Evolutionary conservation across 92 coral and sea anemone species (phyloP), one percentile per base, ranked within the genome.

Genomic region (Micromussa lordhowensis): DNA sequence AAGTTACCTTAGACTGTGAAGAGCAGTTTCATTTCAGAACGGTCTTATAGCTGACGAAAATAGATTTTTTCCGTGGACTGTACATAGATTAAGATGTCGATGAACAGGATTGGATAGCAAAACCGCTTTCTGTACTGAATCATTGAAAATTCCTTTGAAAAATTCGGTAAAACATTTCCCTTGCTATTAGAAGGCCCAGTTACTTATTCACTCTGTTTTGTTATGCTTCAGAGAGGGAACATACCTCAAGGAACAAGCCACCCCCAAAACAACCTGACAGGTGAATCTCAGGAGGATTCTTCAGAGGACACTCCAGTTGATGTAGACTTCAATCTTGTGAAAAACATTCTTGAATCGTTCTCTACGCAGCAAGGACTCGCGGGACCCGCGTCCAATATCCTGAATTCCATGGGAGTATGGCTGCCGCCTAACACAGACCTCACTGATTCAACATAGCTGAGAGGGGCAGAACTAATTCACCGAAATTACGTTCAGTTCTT

Each of bases 311-410:
- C 86, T 18, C 98, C 99, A 29, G 97, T 97, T 32, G 95, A 97
- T 87, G 95, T 97, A 77, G 99, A 97, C 91, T 92, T 97, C 69
- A 97, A 97, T 84, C 90, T 97, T 77, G 98, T 97, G 30, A 94
- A 93, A 85, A 97, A 97, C 84, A 84, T 97, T 80, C 73, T 97
- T 81, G 98, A 97, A 40, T 97, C 99, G 28, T 94, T 91, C 77
- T 94, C 97, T 26, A 93, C 93, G 11, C 98, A 97, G 76, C 94
- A 97, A 40, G 99, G 99, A 9, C 82, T 95, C 38, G 95, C 99
- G 31, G 99, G 99, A n/a, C 99, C 99, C 5, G 97, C 98, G 9
- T 91, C 99, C 3, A 97, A 95, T 81, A 97, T 97, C 36, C 89
- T 97, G 14, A 92, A 87, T 75, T 92, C 99, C 7, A 94, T 97